Evolutionary conservation across 2,888 invertebrate species (phyloP).

Genomic region (Pristionchus mayeri): DNA sequence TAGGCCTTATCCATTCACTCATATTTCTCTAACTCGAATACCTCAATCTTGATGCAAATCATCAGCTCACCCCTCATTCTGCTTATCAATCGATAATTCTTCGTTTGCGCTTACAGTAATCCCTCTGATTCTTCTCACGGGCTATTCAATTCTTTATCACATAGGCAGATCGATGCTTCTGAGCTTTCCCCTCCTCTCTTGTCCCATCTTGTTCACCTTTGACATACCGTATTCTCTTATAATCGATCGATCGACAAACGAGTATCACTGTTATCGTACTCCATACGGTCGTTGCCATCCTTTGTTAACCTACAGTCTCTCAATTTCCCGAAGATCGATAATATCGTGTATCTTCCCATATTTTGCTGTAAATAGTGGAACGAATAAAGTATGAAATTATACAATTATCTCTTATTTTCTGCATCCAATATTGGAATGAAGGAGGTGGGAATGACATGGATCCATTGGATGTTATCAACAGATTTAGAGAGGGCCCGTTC

Average conservation of each 20-base stretch:
- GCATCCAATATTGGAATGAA: too few species aligned
- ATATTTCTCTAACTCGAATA: slow-evolving; percentile 23
- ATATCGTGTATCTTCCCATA: slow-evolving; percentile 10
- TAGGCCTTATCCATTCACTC: slow-evolving; percentile 11
- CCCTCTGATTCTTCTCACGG: slow-evolving; percentile 20
- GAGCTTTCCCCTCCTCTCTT: slow-evolving; percentile 34
- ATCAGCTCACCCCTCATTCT: slow-evolving; percentile 28
- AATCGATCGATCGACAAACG: slow-evolving; percentile 38
- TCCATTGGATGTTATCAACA: background rate
- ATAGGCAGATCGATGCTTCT: slow-evolving; percentile 34
- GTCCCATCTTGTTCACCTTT: slow-evolving; percentile 20
- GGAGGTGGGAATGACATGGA: too few species aligned
- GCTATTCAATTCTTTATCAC: slow-evolving; percentile 32
- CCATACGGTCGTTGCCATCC: slow-evolving; percentile 38
- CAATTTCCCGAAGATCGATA: slow-evolving; percentile 26
- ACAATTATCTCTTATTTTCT: background rate
- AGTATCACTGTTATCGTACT: slow-evolving; percentile 30
- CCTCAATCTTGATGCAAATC: slow-evolving; percentile 8
- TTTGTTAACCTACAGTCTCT: background rate
- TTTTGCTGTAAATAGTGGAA: slow-evolving; percentile 25
- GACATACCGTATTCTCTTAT: slow-evolving; percentile 40
- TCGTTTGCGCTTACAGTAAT: slow-evolving; percentile 18
- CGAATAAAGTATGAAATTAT: slow-evolving; percentile 16
- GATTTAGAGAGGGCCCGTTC: background rate
- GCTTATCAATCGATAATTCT: slow-evolving; percentile 23